phyloP scores from a whole-genome alignment of 2,113 vertebrate species.

The Spea bombifrons region DNA sequence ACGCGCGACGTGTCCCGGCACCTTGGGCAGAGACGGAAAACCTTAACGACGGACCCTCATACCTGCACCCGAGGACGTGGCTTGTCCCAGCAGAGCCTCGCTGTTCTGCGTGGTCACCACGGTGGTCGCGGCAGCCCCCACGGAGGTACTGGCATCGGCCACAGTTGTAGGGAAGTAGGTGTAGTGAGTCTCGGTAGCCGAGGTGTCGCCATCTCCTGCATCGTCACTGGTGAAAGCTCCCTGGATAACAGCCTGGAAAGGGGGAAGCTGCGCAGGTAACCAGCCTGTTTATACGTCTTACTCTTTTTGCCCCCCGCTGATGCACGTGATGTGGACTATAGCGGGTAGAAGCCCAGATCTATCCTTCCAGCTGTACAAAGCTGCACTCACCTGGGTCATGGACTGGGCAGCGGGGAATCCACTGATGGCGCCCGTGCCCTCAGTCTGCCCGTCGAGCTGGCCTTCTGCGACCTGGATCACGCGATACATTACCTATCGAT shows the following conservation, averaged over 20 bases:
- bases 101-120: constrained; percentile 70
- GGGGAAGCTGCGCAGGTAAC: too few relatives aligned
- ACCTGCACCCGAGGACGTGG: constrained; percentile 61
- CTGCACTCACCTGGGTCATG: constrained; percentile 78
- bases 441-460: constrained; percentile 84
- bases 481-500: constrained; percentile 83
- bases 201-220: constrained; percentile 60
- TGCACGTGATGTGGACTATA: too few relatives aligned
- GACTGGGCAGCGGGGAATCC: constrained; percentile 83
- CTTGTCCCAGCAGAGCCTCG: constrained; percentile 65
- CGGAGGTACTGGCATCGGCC: constrained; percentile 55
- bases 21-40: too few relatives aligned
- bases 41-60: constrained; percentile 10
- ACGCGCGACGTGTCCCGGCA: too few relatives aligned
- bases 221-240: constrained; percentile 72
- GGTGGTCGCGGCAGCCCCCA: constrained; percentile 56
- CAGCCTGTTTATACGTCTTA: too few relatives aligned
- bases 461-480: constrained; percentile 92
- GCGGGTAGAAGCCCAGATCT: too few relatives aligned
- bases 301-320: too few relatives aligned
- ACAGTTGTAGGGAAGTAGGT: constrained; percentile 68
- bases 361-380: too few relatives aligned
- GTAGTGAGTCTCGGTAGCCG: constrained; percentile 65
- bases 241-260: constrained; percentile 66
- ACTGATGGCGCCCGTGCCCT: constrained; percentile 82